Evolutionary conservation across 1,140 invertebrate species (phyloP).

Genomic region (Drosophila sproati): DNA sequence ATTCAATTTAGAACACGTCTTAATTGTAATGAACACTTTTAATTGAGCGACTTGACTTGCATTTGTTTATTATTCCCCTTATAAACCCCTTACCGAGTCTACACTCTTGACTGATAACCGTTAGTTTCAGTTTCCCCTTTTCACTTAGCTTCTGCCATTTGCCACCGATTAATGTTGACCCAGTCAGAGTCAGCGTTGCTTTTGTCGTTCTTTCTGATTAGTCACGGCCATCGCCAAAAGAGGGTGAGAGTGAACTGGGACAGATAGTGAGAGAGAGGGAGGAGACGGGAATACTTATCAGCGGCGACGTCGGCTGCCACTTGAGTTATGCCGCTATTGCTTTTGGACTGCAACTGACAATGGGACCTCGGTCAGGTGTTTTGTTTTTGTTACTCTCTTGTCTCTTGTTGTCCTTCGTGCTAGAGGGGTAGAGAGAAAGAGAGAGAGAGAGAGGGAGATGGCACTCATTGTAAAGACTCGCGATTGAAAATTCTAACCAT

Average conservation of each 20-base stretch:
- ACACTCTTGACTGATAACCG: conserved; percentile 26
- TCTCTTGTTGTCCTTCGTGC: conserved; percentile 16
- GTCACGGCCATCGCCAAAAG: conserved; percentile 5
- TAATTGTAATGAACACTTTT: background rate
- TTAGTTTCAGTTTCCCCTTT: background rate
- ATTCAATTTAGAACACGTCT: conserved; percentile 8
- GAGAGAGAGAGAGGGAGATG: too few relatives aligned
- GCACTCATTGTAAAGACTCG: too few relatives aligned
- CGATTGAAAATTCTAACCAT: too few relatives aligned
- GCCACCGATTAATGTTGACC: conserved; percentile 31
- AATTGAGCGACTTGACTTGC: conserved; percentile 6
- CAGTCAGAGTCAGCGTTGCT: conserved; percentile 10
- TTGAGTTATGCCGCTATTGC: conserved; percentile 1
- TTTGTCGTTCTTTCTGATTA: background rate
- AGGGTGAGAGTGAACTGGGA: background rate
- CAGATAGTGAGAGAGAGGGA: background rate
- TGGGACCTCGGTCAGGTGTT: conserved; percentile 21
- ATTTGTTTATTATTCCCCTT: conserved; percentile 13
- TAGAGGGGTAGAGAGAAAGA: background rate
- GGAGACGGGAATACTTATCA: conserved; percentile 35
- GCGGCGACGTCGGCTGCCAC: background rate
- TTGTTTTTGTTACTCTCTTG: conserved; percentile 3
- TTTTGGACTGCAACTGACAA: conserved; percentile 35
- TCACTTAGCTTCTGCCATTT: conserved; percentile 4
- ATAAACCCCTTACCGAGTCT: background rate